phyloP scores from a whole-genome alignment of 2,888 invertebrate genomes.

The Ormyrus thymus region DNA sequence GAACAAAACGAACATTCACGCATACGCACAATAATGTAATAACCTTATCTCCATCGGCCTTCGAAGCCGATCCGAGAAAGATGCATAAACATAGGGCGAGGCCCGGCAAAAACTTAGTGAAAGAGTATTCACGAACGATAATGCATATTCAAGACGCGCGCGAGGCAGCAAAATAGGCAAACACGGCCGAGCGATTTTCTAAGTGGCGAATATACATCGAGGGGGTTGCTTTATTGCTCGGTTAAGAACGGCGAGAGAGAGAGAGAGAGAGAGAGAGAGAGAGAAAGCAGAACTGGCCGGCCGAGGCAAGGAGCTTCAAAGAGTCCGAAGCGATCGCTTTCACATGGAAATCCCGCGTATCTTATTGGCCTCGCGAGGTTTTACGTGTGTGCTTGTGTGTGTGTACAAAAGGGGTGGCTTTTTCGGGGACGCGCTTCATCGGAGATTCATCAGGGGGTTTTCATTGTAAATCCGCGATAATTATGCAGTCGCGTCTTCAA shows the following conservation, averaged over 20 bases:
- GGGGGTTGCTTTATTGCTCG: slow-evolving; percentile 24
- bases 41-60: no score
- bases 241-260: slow-evolving; percentile 30
- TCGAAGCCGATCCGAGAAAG: not conserved
- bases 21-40: no score
- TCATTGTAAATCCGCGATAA: slow-evolving; percentile 33
- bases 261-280: no score
- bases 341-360: slow-evolving; percentile 45
- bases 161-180: not conserved
- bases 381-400: not conserved
- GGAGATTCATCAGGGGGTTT: slow-evolving; percentile 9
- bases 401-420: not conserved
- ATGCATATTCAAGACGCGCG: slow-evolving; percentile 43
- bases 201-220: slow-evolving; percentile 11
- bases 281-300: not conserved
- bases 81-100: not conserved
- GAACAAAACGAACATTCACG: no score
- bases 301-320: slow-evolving; percentile 39
- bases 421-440: not conserved
- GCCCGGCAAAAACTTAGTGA: slow-evolving; percentile 1
- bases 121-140: slow-evolving; percentile 9
- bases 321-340: slow-evolving; percentile 38
- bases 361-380: slow-evolving; percentile 28
- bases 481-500: slow-evolving; percentile 49
- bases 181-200: slow-evolving; percentile 12